Evolutionary conservation across 2,113 vertebrate species (phyloP).

Genomic region (Bubo blakistoni): DNA sequence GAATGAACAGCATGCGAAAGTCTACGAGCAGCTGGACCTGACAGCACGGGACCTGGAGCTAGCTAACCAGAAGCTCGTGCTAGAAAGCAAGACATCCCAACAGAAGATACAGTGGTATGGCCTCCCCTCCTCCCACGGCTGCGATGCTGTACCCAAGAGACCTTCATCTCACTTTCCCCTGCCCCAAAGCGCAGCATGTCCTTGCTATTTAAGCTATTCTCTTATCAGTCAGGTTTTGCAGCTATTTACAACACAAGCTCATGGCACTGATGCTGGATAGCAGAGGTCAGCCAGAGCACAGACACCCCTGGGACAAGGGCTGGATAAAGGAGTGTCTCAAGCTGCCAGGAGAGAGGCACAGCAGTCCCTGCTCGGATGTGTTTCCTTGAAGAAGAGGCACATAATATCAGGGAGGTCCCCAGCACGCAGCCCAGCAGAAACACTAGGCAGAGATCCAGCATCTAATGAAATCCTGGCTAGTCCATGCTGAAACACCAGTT

Average conservation of each 20-base stretch:
- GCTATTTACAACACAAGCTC: neutral
- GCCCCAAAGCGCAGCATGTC: neutral
- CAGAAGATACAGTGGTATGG: slow-evolving; percentile 93
- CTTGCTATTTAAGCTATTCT: neutral
- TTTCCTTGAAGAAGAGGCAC: neutral
- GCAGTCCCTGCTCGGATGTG: neutral
- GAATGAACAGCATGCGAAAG: slow-evolving; percentile 96
- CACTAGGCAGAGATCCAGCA: neutral
- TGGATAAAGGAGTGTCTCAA: neutral
- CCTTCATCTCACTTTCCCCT: neutral
- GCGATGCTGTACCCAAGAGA: neutral
- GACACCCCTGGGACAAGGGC: neutral
- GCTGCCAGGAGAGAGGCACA: neutral
- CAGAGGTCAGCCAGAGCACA: neutral
- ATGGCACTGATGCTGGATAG: neutral
- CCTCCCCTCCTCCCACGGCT: neutral
- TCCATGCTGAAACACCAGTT: neutral
- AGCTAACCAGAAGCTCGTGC: slow-evolving; percentile 91
- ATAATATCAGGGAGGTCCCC: neutral
- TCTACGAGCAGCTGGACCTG: slow-evolving; percentile 96
- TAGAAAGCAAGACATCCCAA: slow-evolving; percentile 94
- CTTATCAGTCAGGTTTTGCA: neutral
- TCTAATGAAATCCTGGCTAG: neutral
- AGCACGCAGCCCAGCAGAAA: neutral
- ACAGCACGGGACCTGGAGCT: slow-evolving; percentile 92